Base-by-base conservation (phyloP, 2,888 invertebrate species). In the Napeogenes sylphis region DNA sequence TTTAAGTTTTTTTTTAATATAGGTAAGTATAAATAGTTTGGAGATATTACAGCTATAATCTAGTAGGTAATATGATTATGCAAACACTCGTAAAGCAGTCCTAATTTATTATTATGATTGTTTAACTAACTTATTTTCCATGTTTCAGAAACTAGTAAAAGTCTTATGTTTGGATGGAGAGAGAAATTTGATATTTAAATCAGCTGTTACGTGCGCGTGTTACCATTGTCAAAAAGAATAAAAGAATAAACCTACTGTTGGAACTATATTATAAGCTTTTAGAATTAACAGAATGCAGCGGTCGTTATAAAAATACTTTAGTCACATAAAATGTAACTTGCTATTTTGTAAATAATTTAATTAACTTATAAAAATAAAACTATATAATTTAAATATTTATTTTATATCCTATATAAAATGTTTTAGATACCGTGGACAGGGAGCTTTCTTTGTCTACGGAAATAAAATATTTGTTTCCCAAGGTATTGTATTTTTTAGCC, bases 201-300 rank as follows among this genome's bases (percentile, higher is more conserved):
- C 96, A 13, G 97, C 97, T 4, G 92, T 94, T 62, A 92, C 93
- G 47, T 97, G 97, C 83, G 93, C 95, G 45, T 97, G 97, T 82
- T 97, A 95, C 77, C 96, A 96, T 79, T 96, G 96, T 84, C 96
- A 96, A 85, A 96, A 96, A 79, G 94, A 94, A 74, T 89, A 77
- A 79, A 57, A 38, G 42, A 8, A 51, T 10, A 47, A 1, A 45
- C n/a, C 4, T 5, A 47, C 12, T 47, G n/a, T 21, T 3, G n/a
- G n/a, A 14, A 47, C 4, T n/a, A 47, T 47, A 14, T n/a, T 4
- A 47, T 14, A 5, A 14, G 21, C 21, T 21, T 21, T 1, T n/a
- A 2, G 8, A 51, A 10, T 51, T 4, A 30, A 30, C 5, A 51
- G n/a, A 51, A 51, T 21, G 51, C 51, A 51, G 30, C 30, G 51